A percentile compares a stretch with the other conserved stretches of the same genome.
Conservation (phyloP, 2,888 invertebrate species). For the Scrobipalpa atriplicella region DNA sequence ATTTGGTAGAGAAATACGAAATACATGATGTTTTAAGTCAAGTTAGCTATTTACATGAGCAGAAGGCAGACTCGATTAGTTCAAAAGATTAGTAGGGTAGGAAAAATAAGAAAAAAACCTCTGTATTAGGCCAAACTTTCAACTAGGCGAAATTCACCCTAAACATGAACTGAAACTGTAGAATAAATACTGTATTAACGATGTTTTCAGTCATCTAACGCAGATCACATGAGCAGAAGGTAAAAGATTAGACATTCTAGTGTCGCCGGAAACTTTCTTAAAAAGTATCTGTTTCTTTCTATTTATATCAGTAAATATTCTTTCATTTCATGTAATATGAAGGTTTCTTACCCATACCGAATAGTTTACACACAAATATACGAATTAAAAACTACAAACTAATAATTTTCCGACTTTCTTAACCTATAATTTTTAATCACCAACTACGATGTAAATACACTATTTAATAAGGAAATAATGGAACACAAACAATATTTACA, state of each 20-base stretch:
- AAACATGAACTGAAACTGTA: background rate
- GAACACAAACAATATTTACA: slow-evolving; percentile 37
- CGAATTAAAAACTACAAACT: slow-evolving; percentile 31
- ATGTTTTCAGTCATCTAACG: slow-evolving; percentile 42
- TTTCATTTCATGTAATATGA: background rate
- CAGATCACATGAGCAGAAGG: slow-evolving; percentile 58
- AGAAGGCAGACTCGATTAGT: slow-evolving; percentile 40
- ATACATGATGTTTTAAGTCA: slow-evolving; percentile 37
- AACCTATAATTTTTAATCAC: slow-evolving; percentile 40
- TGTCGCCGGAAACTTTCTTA: background rate
- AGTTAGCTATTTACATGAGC: slow-evolving; percentile 53
- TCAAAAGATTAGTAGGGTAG: too few species aligned
- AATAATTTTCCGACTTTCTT: slow-evolving; percentile 35
- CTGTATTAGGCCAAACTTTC: background rate
- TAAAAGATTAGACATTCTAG: background rate
- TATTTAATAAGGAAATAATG: slow-evolving; percentile 51
- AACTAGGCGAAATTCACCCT: background rate
- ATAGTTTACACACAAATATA: background rate
- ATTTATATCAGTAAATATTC: background rate
- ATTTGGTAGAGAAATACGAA: background rate
- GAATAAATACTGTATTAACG: background rate
- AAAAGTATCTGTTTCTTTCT: too few species aligned
- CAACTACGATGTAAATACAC: slow-evolving; percentile 46
- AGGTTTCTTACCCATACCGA: background rate
- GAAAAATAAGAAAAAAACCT: background rate